These are phyloP conservation scores for Eulacestoma nigropectus DNA, from an alignment of 2,113 vertebrate genomes.

Conservation along the genomic window DNA sequence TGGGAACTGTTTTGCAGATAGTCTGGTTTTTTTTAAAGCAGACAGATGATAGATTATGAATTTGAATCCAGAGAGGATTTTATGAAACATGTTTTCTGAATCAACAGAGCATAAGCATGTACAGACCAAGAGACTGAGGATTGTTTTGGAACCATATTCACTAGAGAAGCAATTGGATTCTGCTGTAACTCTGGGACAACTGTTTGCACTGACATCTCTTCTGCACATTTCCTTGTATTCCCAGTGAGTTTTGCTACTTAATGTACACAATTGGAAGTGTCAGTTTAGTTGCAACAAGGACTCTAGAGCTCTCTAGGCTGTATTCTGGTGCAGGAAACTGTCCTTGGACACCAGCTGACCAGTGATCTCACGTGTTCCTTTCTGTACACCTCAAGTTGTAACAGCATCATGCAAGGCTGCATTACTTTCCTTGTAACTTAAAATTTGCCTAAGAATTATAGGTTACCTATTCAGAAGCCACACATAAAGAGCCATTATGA, in stretches of 20 bases:
- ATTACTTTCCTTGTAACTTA: background rate
- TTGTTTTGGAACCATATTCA: background rate
- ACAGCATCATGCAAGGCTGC: background rate
- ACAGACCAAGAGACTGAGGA: background rate
- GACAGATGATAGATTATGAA: slow-evolving; percentile 11
- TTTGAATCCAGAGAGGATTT: slow-evolving; percentile 22
- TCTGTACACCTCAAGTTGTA: background rate
- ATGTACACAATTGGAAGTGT: background rate
- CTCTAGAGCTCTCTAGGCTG: background rate
- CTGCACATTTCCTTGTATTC: background rate
- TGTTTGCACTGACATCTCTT: background rate
- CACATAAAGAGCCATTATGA: background rate
- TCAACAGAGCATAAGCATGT: background rate
- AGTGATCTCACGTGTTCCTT: background rate
- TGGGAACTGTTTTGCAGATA: slow-evolving; percentile 31
- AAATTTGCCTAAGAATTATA: background rate
- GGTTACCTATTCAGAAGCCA: background rate
- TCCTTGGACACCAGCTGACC: background rate
- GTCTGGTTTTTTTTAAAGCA: background rate
- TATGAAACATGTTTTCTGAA: slow-evolving; percentile 14
- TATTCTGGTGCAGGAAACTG: background rate
- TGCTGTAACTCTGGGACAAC: background rate
- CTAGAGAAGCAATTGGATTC: background rate
- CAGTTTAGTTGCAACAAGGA: background rate
- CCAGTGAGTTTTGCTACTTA: background rate